phyloP scores from a whole-genome alignment of 2,797 vertebrate genomes.

The Rhinella marina region DNA sequence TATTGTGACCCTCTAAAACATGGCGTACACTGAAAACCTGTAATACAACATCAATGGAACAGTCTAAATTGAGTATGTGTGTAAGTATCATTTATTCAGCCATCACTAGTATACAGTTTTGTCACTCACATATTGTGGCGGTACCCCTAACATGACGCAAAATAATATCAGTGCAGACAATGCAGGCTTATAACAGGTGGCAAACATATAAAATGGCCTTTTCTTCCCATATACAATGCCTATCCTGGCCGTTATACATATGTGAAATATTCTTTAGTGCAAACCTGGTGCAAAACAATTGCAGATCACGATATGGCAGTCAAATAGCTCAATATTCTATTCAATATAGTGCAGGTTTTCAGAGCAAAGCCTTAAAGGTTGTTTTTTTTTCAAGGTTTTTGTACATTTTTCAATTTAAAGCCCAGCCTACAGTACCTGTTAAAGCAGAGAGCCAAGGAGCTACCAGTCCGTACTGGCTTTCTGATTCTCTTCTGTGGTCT shows the following conservation, averaged over 20 bases:
- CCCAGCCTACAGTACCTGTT: no score
- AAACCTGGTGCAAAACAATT: conserved; percentile 20
- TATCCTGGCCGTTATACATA: not conserved
- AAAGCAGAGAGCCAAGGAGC: no score
- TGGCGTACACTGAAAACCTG: not conserved
- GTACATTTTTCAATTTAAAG: no score
- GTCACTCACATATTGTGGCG: not conserved
- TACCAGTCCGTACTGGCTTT: no score
- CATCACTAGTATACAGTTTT: not conserved
- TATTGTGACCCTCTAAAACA: not conserved
- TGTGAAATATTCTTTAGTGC: not conserved
- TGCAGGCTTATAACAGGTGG: not conserved
- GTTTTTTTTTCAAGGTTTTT: no score
- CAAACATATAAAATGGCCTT: conserved; percentile 34
- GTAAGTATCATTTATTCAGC: conserved; percentile 7
- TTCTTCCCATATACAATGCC: conserved; percentile 22
- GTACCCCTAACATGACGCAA: not conserved
- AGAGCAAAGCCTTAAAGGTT: not conserved
- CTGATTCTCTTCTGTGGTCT: no score
- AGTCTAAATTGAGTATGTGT: not conserved
- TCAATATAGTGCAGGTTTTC: conserved; percentile 6
- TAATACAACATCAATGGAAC: not conserved
- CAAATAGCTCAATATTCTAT: not conserved
- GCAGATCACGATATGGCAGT: not conserved
- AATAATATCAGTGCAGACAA: conserved; percentile 7